A percentile compares a stretch with the other conserved stretches of the same genome.
These are phyloP conservation scores for Bergia sp. DNA, from an alignment of 92 coral and sea anemone genomes.

Conservation along the genomic window DNA sequence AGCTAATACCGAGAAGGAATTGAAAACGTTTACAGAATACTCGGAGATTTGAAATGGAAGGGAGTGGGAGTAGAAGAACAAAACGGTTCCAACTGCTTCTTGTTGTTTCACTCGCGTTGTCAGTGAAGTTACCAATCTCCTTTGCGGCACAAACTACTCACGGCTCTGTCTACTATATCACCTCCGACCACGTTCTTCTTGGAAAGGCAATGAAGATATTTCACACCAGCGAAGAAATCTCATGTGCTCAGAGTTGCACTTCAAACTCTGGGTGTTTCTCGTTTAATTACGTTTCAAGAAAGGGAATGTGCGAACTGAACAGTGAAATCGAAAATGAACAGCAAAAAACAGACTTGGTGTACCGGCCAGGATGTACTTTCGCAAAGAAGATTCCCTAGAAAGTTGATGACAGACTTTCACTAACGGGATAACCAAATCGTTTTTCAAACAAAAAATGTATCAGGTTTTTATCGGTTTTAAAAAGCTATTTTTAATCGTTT, in stretches of 20 bases:
- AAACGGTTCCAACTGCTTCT: neutral
- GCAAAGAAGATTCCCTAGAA: slow-evolving; percentile 16
- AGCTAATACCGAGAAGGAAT: neutral
- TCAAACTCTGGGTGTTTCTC: slow-evolving; percentile 9
- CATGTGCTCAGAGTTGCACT: slow-evolving; percentile 24
- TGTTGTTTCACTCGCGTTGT: neutral
- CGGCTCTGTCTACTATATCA: neutral
- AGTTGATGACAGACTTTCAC: neutral
- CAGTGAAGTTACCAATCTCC: neutral
- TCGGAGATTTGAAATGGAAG: neutral
- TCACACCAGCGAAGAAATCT: slow-evolving; percentile 11
- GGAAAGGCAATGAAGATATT: slow-evolving; percentile 12
- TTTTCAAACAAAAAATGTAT: too few species aligned
- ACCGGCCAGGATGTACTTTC: slow-evolving; percentile 18
- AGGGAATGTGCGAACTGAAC: slow-evolving; percentile 42
- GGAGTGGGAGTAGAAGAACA: neutral
- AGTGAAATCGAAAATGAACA: slow-evolving; percentile 22
- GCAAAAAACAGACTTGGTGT: neutral
- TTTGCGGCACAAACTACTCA: neutral
- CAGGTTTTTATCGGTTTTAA: too few species aligned
- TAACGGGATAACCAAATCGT: neutral
- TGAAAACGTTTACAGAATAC: neutral
- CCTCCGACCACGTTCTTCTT: slow-evolving; percentile 1
- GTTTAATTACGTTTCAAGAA: slow-evolving; percentile 6
- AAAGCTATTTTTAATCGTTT: too few species aligned